phyloP scores from a whole-genome alignment of 2,113 vertebrate species.

The Tenrec ecaudatus region DNA sequence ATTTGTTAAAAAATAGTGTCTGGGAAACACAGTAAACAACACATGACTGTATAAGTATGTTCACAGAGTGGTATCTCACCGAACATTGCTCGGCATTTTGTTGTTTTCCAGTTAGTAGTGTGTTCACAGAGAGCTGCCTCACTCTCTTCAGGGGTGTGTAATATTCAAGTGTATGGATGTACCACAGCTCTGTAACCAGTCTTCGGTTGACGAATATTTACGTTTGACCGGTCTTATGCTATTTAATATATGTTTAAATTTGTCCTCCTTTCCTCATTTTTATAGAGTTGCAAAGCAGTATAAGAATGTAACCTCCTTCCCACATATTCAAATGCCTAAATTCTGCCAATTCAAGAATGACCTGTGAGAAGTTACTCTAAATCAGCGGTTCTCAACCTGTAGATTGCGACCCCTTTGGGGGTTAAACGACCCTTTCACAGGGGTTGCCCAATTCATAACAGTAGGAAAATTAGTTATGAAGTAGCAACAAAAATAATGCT shows the following conservation, averaged over 20 bases:
- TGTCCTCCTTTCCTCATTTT: conserved; percentile 13
- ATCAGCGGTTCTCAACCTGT: too few relatives aligned
- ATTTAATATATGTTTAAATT: neutral
- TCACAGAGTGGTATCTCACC: neutral
- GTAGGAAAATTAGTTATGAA: too few relatives aligned
- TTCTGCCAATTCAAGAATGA: neutral
- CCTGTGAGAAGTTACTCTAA: neutral
- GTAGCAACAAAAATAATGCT: too few relatives aligned
- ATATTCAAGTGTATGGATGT: neutral
- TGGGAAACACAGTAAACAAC: too few relatives aligned
- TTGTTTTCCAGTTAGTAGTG: too few relatives aligned
- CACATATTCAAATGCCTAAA: neutral
- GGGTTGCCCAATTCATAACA: too few relatives aligned
- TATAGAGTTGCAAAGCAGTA: neutral
- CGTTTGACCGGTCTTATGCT: neutral
- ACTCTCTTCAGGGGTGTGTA: neutral
- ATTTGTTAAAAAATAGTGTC: too few relatives aligned
- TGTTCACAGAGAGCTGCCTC: neutral
- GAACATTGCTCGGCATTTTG: neutral
- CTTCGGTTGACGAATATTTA: neutral
- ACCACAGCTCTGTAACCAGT: neutral
- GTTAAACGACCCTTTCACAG: too few relatives aligned
- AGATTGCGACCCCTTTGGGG: too few relatives aligned
- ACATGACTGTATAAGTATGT: neutral
- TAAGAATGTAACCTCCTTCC: neutral